phyloP scores from a whole-genome alignment of 2,113 vertebrate species.

The Macrotis lagotis region DNA sequence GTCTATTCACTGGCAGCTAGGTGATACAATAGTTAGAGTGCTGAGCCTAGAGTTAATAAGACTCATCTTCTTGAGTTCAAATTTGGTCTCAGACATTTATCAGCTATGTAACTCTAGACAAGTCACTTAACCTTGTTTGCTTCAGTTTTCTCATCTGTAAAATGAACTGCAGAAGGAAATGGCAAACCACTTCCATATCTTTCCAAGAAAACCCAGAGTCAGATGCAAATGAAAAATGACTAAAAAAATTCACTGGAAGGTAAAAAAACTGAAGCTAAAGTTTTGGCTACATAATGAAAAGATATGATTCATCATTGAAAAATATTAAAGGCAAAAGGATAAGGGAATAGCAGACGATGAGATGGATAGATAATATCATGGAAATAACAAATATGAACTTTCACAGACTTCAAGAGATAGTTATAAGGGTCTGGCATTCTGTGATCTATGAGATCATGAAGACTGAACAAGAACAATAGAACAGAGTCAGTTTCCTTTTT shows the following conservation, averaged over 20 bases:
- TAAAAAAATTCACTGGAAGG: background rate
- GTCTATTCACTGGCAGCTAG: no score
- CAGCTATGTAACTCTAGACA: no score
- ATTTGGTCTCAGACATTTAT: no score
- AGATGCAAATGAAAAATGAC: background rate
- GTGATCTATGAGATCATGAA: background rate
- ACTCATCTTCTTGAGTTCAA: no score
- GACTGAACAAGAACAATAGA: background rate
- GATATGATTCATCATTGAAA: background rate
- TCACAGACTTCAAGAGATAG: background rate
- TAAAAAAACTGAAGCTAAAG: background rate
- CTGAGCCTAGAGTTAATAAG: no score
- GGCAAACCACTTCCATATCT: no score
- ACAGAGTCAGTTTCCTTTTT: background rate
- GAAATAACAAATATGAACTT: background rate
- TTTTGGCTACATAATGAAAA: background rate
- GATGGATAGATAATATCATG: background rate
- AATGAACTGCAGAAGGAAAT: no score
- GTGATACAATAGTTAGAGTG: no score
- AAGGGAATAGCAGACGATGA: background rate
- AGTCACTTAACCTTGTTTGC: no score
- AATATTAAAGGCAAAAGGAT: background rate
- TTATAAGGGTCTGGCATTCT: background rate
- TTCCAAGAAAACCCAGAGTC: no score
- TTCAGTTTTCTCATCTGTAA: no score